phyloP scores from a whole-genome alignment of 2,888 invertebrate species.

The Noctua pronuba region DNA sequence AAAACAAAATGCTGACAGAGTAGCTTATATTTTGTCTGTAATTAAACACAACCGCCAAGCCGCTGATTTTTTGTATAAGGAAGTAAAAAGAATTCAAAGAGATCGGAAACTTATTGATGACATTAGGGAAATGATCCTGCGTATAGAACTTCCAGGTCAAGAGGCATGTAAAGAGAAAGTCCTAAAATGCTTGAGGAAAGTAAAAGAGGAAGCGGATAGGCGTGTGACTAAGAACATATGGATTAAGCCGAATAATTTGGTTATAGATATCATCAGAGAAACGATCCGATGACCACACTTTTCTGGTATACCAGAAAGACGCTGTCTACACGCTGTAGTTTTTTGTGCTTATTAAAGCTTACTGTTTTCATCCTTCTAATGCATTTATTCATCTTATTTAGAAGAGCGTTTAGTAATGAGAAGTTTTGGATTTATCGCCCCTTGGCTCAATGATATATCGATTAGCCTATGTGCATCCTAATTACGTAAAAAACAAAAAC shows the following conservation, averaged over 20 bases:
- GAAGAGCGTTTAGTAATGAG: background rate
- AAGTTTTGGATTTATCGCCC: background rate
- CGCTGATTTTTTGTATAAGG: background rate
- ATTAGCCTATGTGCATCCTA: no score
- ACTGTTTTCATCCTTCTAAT: background rate
- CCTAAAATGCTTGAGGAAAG: background rate
- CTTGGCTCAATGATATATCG: background rate
- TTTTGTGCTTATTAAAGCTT: background rate
- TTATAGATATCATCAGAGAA: conserved; percentile 5
- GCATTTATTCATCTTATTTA: background rate
- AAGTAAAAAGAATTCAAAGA: conserved; percentile 31
- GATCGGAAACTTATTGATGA: conserved; percentile 5
- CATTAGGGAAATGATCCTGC: conserved; percentile 12
- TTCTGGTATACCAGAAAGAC: background rate
- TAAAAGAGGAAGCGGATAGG: background rate
- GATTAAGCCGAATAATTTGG: background rate
- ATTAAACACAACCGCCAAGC: conserved; percentile 8
- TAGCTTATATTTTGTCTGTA: conserved; percentile 9
- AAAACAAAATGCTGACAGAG: conserved; percentile 2
- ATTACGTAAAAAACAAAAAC: no score
- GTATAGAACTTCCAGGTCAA: background rate
- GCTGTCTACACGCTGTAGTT: background rate
- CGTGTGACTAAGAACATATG: background rate
- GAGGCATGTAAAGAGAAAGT: background rate
- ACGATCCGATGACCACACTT: no score